phyloP scores from a whole-genome alignment of 2,888 invertebrate genomes.

The Philereme vetulata region DNA sequence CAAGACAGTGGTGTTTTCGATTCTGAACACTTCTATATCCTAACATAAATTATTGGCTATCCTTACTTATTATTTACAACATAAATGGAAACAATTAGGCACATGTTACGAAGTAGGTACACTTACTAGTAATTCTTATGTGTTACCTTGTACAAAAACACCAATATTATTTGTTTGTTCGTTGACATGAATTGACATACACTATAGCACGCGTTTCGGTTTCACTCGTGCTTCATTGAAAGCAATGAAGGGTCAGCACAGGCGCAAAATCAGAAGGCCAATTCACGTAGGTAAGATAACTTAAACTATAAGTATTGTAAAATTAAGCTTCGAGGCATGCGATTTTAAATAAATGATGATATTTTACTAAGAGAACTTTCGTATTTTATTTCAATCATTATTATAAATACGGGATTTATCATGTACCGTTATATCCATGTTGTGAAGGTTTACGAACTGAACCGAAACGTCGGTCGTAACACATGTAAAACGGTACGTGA shows the following conservation, averaged over 20 bases:
- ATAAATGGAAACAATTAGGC: background rate
- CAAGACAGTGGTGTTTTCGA: slow-evolving; percentile 5
- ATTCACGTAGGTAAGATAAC: no score
- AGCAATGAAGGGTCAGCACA: background rate
- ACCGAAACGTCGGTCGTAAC: no score
- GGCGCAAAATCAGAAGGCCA: background rate
- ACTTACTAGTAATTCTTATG: background rate
- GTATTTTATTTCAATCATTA: no score
- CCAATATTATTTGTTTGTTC: background rate
- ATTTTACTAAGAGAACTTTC: no score
- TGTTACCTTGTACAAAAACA: background rate
- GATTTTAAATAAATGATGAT: no score
- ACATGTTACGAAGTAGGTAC: background rate
- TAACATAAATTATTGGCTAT: slow-evolving; percentile 11
- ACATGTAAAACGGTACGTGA: no score
- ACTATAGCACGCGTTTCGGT: background rate
- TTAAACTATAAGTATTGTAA: no score
- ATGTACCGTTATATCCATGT: no score
- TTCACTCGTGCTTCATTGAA: background rate
- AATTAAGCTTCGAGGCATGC: no score
- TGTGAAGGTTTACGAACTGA: no score
- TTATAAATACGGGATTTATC: no score
- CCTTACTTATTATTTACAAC: slow-evolving; percentile 22
- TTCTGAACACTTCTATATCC: background rate
- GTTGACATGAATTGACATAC: background rate